Evolutionary conservation across 1,140 invertebrate species (phyloP).

Genomic region (Sinella curviseta): DNA sequence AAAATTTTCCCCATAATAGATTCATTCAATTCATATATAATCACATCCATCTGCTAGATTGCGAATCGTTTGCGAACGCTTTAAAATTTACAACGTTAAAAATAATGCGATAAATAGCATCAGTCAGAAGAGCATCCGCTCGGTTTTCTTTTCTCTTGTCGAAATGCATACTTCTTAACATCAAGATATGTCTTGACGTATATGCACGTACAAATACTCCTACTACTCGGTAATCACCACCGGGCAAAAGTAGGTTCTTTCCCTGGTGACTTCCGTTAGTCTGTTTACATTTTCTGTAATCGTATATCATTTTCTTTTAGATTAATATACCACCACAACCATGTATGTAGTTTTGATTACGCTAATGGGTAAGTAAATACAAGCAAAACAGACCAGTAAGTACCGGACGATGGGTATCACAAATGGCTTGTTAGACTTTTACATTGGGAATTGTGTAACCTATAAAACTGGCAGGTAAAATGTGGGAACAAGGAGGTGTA

Average conservation of each 20-base stretch:
- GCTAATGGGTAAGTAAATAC: too few species aligned
- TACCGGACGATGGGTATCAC: background rate
- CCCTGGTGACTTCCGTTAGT: background rate
- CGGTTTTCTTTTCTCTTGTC: background rate
- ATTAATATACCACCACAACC: too few species aligned
- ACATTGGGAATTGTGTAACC: constrained; percentile 9
- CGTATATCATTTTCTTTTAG: too few species aligned
- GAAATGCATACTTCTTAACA: background rate
- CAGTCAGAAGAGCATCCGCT: background rate
- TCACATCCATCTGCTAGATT: too few species aligned
- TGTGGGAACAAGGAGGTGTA: constrained; percentile 3
- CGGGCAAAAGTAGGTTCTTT: constrained; percentile 13
- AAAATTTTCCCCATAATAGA: too few species aligned
- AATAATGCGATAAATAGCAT: too few species aligned
- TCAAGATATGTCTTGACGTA: background rate
- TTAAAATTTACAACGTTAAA: too few species aligned
- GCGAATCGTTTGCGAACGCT: too few species aligned
- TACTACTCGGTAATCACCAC: background rate
- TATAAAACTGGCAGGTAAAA: background rate
- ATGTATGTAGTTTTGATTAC: too few species aligned
- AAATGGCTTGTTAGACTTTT: background rate
- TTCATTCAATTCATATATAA: too few species aligned
- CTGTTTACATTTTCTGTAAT: background rate
- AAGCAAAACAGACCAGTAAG: background rate
- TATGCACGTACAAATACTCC: too few species aligned